Base-by-base conservation (phyloP, 2,113 vertebrate species). In the Poeciliopsis prolifica region DNA sequence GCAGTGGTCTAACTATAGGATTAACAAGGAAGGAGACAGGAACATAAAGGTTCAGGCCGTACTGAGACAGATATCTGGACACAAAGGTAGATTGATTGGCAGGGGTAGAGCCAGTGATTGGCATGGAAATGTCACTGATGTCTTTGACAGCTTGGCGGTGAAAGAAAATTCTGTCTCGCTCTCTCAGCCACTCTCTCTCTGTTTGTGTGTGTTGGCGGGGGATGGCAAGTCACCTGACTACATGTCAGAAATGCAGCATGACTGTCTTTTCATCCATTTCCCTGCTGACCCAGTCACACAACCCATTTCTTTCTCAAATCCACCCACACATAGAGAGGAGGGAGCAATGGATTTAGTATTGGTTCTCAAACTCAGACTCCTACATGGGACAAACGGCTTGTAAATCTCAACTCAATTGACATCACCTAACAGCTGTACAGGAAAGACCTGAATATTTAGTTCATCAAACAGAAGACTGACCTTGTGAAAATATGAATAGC, bases 61-160 rank as follows among this genome's bases (percentile, higher is more conserved):
- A 26, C 24, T 1, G 37, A 80, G 80, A 87, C 17, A 29, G 75
- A 83, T 61, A 86, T 84, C 84, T 83, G 86, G 83, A 77, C 61
- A 82, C 29, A 66, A 74, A 80, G 80, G 74, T 61, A 42, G 70
- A 82, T 54, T 90, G 89, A 92, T 82, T 85, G 88, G 70, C 89
- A 80, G 68, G 66, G 26, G 63, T 69, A 61, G 69, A 88, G 51
- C 30, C 29, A 28, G 72, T 90, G 88, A 92, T 87, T 72, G 91
- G 75, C 81, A 83, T 79, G 77, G 82, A 77, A 88, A 87, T 81
- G 72, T 78, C 77, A 81, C 77, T 80, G 87, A 92, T 79, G 81
- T 76, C 72, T 86, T 19, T 86, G 87, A 91, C 91, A 86, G 88
- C 72, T 84, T 65, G 80, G 72, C 75, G 68, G 77, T 69, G 72